A percentile compares a stretch with the other conserved stretches of the same genome.
Conservation (phyloP, 1,140 invertebrate genomes). For the Contarinia nasturtii region DNA sequence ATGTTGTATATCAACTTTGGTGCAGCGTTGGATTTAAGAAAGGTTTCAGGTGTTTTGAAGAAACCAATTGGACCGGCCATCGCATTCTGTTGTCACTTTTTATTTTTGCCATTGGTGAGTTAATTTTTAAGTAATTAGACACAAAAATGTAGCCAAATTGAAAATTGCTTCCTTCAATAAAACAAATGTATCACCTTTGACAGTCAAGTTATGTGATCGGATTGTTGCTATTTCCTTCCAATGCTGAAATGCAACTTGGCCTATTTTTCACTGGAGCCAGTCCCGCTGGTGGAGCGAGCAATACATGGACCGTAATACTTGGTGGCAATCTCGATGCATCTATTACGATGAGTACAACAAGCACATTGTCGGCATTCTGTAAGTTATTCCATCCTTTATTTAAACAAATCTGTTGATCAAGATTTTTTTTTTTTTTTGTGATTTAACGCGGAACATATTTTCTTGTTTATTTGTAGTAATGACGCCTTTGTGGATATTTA, state of each 20-base stretch:
- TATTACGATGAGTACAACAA: conserved; percentile 82
- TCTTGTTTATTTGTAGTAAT: conserved; percentile 33
- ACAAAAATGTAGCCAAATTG: too few relatives aligned
- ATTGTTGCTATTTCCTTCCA: conserved; percentile 46
- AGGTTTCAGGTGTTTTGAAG: conserved; percentile 46
- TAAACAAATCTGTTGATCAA: not conserved
- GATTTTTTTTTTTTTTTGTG: not conserved
- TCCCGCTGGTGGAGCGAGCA: conserved; percentile 79
- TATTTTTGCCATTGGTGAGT: conserved; percentile 73
- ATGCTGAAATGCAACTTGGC: conserved; percentile 55
- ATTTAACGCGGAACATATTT: too few relatives aligned
- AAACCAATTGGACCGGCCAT: conserved; percentile 68
- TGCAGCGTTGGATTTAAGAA: conserved; percentile 63
- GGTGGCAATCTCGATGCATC: conserved; percentile 78
- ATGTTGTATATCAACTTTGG: conserved; percentile 87
- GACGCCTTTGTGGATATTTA: conserved; percentile 90
- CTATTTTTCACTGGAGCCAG: conserved; percentile 82
- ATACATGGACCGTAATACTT: conserved; percentile 80
- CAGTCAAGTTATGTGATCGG: conserved; percentile 63
- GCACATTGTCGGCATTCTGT: conserved; percentile 66
- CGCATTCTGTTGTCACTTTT: conserved; percentile 65
- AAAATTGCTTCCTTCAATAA: too few relatives aligned
- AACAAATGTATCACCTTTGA: too few relatives aligned
- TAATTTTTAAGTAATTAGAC: conserved; percentile 26
- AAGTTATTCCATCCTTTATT: conserved; percentile 10